Evolutionary conservation across 2,888 invertebrate genomes (phyloP).

Genomic region (Tipula lateralis): DNA sequence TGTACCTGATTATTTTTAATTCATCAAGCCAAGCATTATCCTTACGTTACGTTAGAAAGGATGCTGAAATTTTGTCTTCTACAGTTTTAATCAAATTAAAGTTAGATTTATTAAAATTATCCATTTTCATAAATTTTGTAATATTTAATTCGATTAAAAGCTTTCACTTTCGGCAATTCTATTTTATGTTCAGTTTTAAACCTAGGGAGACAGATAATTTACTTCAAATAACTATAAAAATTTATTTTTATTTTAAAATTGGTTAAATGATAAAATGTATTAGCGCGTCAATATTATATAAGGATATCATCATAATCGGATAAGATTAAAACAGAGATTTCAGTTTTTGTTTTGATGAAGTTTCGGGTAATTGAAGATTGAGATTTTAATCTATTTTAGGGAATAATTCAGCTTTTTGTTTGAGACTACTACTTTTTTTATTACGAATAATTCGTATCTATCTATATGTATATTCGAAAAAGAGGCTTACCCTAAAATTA

Average conservation of each 20-base stretch:
- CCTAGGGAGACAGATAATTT: not conserved
- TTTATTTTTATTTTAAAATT: not conserved
- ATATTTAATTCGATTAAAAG: slow-evolving; percentile 24
- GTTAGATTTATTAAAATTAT: not conserved
- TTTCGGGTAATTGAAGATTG: not conserved
- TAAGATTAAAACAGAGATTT: not conserved
- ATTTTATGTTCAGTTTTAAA: not conserved
- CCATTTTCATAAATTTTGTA: not conserved
- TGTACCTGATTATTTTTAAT: not conserved
- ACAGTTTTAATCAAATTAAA: not conserved
- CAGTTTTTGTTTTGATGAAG: not conserved
- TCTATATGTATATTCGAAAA: too few relatives aligned
- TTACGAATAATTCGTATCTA: not conserved
- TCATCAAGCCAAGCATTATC: not conserved
- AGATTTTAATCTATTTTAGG: not conserved
- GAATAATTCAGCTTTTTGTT: not conserved
- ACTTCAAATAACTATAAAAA: not conserved
- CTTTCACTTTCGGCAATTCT: not conserved
- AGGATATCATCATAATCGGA: not conserved
- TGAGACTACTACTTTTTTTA: too few relatives aligned
- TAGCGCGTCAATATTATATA: not conserved
- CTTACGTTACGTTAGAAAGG: not conserved
- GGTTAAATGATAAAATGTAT: not conserved
- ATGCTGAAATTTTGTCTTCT: not conserved
- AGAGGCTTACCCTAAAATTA: too few relatives aligned